Percentiles rank a stretch among this genome's conserved stretches.
Conservation (phyloP, 2,113 vertebrate genomes). For the Misgurnus mizolepis region DNA sequence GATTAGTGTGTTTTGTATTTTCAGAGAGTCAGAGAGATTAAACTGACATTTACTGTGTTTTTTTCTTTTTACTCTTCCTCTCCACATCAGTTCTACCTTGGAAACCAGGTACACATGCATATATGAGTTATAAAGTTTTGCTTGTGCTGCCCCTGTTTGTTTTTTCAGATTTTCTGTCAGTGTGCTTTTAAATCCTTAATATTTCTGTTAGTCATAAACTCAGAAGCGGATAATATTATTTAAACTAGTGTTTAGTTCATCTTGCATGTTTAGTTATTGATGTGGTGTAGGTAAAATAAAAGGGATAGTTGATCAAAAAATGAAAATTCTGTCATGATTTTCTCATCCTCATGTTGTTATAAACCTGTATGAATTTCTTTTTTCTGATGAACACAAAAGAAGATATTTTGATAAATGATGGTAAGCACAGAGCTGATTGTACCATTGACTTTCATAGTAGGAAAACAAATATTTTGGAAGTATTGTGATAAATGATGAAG, state of each 20-base stretch:
- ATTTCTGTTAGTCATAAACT: constrained; percentile 66
- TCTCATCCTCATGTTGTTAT: too few relatives aligned
- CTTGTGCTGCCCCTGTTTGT: constrained; percentile 49
- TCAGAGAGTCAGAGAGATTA: background rate
- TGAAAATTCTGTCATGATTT: background rate
- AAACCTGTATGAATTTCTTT: too few relatives aligned
- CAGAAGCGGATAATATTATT: constrained; percentile 65
- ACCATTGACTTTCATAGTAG: too few relatives aligned
- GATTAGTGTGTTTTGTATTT: too few relatives aligned
- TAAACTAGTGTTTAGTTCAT: constrained; percentile 18
- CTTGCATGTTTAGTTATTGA: background rate
- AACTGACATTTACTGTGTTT: constrained; percentile 67
- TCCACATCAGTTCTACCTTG: constrained; percentile 98
- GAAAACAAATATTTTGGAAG: too few relatives aligned
- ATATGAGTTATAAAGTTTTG: constrained; percentile 43
- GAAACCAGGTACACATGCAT: constrained; percentile 96
- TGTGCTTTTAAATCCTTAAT: constrained; percentile 60
- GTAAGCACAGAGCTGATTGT: too few relatives aligned
- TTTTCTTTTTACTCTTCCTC: constrained; percentile 80
- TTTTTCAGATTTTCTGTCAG: constrained; percentile 55
- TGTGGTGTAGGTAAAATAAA: too few relatives aligned
- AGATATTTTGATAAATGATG: too few relatives aligned
- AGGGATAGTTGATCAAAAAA: too few relatives aligned
- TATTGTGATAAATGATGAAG: too few relatives aligned
- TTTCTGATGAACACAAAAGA: too few relatives aligned